Evolutionary conservation across 2,888 invertebrate species (phyloP).

Genomic region (Parapristionchus giblindavisi): DNA sequence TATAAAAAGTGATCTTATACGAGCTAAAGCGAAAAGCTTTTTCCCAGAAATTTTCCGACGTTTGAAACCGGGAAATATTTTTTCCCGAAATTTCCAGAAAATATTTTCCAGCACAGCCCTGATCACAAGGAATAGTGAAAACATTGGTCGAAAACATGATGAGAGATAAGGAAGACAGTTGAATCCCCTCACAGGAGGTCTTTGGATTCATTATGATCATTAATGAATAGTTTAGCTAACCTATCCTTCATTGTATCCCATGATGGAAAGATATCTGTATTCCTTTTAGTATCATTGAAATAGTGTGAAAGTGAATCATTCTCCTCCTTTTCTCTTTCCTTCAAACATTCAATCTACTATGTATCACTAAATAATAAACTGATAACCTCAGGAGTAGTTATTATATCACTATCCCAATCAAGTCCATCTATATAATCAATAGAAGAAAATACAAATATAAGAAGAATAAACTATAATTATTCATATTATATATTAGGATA

Average conservation of each 20-base stretch:
- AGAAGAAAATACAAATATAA: not conserved
- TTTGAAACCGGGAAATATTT: no score
- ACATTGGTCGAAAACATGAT: no score
- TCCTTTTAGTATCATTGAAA: conserved; percentile 46
- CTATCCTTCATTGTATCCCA: conserved; percentile 59
- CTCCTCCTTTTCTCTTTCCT: conserved; percentile 25
- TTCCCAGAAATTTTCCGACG: no score
- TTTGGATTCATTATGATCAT: not conserved
- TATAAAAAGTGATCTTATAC: no score
- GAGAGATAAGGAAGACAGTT: no score
- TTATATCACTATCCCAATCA: conserved; percentile 59
- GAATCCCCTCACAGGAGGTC: not conserved
- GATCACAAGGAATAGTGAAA: no score
- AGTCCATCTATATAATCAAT: no score
- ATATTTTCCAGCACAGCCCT: no score
- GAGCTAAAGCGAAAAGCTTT: no score
- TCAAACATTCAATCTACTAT: not conserved
- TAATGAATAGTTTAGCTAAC: conserved; percentile 36
- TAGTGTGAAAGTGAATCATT: conserved; percentile 54
- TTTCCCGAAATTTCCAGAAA: no score
- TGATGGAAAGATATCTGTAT: conserved; percentile 54
- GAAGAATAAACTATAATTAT: no score
- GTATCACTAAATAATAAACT: conserved; percentile 9
- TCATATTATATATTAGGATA: not conserved
- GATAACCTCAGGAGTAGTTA: conserved; percentile 47